phyloP scores from a whole-genome alignment of 2,113 vertebrate species.

The Leptosomus discolor region DNA sequence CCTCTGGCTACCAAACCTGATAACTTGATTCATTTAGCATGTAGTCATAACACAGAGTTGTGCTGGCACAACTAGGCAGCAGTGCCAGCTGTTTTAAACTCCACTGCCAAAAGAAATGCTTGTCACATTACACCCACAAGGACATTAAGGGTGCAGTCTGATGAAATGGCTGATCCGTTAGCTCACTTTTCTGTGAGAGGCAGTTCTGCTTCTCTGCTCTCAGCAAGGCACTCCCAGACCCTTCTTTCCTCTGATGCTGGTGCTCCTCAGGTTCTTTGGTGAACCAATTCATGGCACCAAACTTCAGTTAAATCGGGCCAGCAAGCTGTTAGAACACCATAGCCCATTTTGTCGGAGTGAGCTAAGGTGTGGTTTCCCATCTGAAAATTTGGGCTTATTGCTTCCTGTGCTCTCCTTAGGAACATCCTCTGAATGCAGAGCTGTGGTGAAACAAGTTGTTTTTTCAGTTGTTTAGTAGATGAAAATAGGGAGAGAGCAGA shows the following conservation, averaged over 20 bases:
- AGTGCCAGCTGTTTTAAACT: background rate
- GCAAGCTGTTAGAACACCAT: fast-evolving
- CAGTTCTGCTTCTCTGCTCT: background rate
- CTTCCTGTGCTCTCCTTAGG: background rate
- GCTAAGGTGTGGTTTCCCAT: background rate
- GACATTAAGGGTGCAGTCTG: background rate
- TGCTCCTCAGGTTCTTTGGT: background rate
- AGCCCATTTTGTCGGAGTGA: background rate
- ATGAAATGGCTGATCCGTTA: background rate
- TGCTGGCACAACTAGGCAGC: background rate
- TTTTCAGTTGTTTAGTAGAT: background rate
- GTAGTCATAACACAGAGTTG: background rate
- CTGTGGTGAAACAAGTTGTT: background rate
- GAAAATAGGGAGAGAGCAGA: background rate
- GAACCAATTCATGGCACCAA: background rate
- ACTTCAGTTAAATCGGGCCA: background rate
- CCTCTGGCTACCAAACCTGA: background rate
- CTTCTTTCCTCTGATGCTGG: background rate
- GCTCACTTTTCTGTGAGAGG: background rate
- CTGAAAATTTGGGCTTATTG: background rate
- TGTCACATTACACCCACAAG: background rate
- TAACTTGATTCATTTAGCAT: background rate
- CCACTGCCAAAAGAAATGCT: background rate
- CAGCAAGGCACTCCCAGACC: background rate
- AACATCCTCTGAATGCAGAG: background rate